Evolutionary conservation across 2,888 invertebrate genomes (phyloP).

Genomic region (Bembecia ichneumoniformis): DNA sequence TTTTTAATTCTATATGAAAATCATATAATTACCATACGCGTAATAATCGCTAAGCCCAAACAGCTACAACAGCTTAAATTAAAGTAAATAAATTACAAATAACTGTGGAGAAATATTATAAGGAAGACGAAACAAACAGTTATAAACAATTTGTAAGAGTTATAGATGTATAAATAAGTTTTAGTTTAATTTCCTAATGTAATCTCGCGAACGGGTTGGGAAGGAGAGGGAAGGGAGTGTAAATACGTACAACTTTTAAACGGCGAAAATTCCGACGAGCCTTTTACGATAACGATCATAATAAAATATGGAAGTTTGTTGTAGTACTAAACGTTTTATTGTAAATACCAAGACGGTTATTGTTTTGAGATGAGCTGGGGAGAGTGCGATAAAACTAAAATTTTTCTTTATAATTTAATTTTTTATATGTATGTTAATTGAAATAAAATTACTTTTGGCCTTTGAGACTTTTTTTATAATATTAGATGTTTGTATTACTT

Average conservation of each 20-base stretch:
- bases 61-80: no score
- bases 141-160: conserved; percentile 7
- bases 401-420: not conserved
- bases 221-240: conserved; percentile 24
- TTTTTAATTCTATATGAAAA: no score
- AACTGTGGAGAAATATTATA: not conserved
- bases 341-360: conserved; percentile 47
- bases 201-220: conserved; percentile 47
- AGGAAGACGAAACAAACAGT: not conserved
- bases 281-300: conserved; percentile 69
- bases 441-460: not conserved
- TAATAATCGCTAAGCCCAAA: no score
- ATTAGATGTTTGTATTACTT: no score
- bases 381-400: conserved; percentile 8
- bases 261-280: conserved; percentile 36
- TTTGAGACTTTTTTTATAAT: not conserved
- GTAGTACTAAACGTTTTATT: conserved; percentile 69
- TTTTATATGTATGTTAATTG: no score
- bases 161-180: conserved; percentile 17
- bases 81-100: no score
- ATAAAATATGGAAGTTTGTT: conserved; percentile 72
- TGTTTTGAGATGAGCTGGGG: conserved; percentile 26
- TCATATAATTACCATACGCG: no score
- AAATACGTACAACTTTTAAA: conserved; percentile 46
- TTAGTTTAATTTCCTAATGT: conserved; percentile 61